Percentiles rank a stretch among this genome's conserved stretches.
phyloP scores from a whole-genome alignment of 2,113 vertebrate species.

The Cyanoliseus patagonus region DNA sequence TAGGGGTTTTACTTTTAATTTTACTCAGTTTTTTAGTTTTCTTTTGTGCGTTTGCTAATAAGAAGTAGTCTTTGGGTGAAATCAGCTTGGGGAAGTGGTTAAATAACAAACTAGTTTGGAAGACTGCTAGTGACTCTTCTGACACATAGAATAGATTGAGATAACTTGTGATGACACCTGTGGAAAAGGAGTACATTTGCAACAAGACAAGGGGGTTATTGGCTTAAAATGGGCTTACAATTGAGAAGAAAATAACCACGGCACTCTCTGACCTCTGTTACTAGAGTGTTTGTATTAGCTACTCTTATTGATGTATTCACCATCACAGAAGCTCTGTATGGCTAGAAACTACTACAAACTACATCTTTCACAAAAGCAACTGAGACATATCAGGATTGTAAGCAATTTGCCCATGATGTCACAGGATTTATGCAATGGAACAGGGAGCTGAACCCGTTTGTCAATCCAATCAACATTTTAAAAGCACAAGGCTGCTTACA shows the following conservation, averaged over 20 bases:
- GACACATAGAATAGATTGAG: neutral
- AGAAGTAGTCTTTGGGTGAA: neutral
- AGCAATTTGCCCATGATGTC: neutral
- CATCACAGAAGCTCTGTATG: neutral
- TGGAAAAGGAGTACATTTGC: neutral
- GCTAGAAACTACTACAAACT: neutral
- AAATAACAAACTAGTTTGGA: neutral
- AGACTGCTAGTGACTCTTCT: neutral
- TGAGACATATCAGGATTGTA: neutral
- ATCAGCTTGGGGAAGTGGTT: neutral
- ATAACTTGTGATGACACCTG: neutral
- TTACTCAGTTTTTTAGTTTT: neutral
- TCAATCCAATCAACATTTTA: neutral
- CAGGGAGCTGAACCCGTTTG: neutral
- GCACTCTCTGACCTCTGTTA: neutral
- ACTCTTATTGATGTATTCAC: neutral
- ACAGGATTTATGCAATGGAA: neutral
- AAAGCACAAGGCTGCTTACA: neutral
- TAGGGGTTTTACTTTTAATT: rapidly evolving
- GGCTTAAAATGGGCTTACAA: neutral
- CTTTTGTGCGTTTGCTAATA: neutral
- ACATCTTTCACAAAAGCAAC: neutral
- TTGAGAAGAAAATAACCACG: neutral
- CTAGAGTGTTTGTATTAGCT: neutral
- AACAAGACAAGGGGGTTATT: neutral